Evolutionary conservation across 2,888 invertebrate species (phyloP).

Genomic region (Rapana venosa): DNA sequence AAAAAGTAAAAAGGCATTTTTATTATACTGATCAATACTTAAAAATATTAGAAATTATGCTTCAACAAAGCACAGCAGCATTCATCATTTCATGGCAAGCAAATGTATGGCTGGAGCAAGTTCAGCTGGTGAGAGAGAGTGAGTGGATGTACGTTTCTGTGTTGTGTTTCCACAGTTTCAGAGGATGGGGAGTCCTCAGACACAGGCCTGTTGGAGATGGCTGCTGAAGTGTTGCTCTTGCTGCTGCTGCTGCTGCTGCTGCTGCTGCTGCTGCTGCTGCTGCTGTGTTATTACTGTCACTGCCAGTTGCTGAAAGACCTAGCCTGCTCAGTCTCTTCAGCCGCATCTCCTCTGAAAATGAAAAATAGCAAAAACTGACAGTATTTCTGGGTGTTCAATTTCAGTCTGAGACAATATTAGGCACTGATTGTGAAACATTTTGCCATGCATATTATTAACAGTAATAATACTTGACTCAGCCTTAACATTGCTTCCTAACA

Average conservation of each 20-base stretch:
- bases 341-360: slow-evolving; percentile 5
- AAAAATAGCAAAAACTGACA: background rate
- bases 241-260: background rate
- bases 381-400: too few relatives aligned
- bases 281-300: background rate
- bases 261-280: background rate
- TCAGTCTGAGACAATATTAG: too few relatives aligned
- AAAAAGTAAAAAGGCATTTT: too few relatives aligned
- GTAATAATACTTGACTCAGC: too few relatives aligned
- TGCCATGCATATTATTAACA: too few relatives aligned
- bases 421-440: too few relatives aligned
- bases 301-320: background rate
- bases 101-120: background rate
- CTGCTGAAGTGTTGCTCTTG: background rate
- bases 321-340: slow-evolving; percentile 24
- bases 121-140: too few relatives aligned
- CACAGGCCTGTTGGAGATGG: background rate
- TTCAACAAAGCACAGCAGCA: too few relatives aligned
- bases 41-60: too few relatives aligned
- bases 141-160: background rate
- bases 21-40: too few relatives aligned
- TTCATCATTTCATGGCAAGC: background rate
- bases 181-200: background rate
- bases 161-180: background rate
- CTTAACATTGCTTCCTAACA: too few relatives aligned